Evolutionary conservation across 2,888 invertebrate species (phyloP).

Genomic region (Drosophila melanosoma): DNA sequence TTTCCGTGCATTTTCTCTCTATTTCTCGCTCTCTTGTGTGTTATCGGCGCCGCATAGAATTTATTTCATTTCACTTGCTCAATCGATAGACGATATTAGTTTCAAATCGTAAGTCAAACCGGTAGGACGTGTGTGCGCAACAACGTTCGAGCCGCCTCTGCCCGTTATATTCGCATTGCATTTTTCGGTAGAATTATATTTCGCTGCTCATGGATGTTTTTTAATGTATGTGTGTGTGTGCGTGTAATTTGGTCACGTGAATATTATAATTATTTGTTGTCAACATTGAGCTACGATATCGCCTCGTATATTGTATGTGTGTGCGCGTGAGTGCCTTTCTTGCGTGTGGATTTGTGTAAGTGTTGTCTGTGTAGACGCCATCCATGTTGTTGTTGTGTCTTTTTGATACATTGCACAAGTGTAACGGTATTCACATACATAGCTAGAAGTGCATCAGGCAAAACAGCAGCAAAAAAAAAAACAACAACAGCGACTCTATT

Average conservation of each 20-base stretch:
- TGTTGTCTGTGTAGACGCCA: constrained; percentile 59
- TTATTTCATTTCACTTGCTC: constrained; percentile 57
- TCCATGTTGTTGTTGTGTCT: constrained; percentile 50
- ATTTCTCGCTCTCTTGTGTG: constrained; percentile 24
- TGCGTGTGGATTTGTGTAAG: constrained; percentile 55
- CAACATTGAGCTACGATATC: constrained; percentile 45
- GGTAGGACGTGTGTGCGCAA: constrained; percentile 47
- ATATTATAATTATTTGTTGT: constrained; percentile 47
- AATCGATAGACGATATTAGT: constrained; percentile 60
- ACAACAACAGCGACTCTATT: constrained; percentile 49
- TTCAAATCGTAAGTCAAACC: constrained; percentile 51
- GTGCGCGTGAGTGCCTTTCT: constrained; percentile 15
- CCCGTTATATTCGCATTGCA: constrained; percentile 58
- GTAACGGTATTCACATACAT: constrained; percentile 70
- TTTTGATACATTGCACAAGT: constrained; percentile 79
- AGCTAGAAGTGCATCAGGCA: constrained; percentile 67
- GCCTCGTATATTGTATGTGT: constrained; percentile 28
- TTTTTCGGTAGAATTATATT: constrained; percentile 61
- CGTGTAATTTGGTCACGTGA: constrained; percentile 63
- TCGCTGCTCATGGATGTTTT: constrained; percentile 52
- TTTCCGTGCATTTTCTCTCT: not conserved
- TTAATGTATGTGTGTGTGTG: constrained; percentile 2
- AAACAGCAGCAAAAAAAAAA: constrained; percentile 44
- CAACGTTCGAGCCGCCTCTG: constrained; percentile 9
- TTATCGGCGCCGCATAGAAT: constrained; percentile 53